Evolutionary conservation across 2,113 vertebrate species (phyloP), one percentile per base, ranked within the genome.

Genomic region (Casuarius casuarius): DNA sequence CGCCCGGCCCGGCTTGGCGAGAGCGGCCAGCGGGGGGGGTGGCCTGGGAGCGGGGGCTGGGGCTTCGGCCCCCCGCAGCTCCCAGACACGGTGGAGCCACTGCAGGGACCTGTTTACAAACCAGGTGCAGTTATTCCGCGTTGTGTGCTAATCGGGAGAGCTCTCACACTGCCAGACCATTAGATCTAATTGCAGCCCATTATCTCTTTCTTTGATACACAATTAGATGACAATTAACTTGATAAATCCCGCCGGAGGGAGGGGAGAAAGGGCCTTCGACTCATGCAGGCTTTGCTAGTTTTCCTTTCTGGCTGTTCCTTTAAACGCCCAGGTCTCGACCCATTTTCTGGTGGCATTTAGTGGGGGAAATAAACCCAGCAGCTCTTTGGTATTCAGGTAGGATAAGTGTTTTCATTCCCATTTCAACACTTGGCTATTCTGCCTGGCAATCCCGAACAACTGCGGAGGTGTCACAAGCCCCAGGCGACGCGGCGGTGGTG

Each of bases 131-230:
- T 67, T 85, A 90, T 87, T 74, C 54, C 63, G 90, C 33, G 89
- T 89, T 96, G 89, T 85, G 83, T 86, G 95, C 88, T 96, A 96
- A 97, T 96, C 94, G 62, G 77, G 89, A 68, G 72, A 81, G 89
- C 95, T 96, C 83, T 96, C 78, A 68, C 94, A 23, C 90, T 72
- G 71, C 84, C 89, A 84, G 94, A 93, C 95, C 89, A 97, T 98
- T 98, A 97, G 74, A 52, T 72, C 83, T 97, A 97, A 98, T 97
- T 97, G 97, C 90, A 79, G 77, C 51, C 93, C 96, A 98, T 98
- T 97, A 98, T 97, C 97, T 94, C 90, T 96, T 90, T 86, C 97
- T 98, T 97, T 97, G 97, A 97, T 97, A 97, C 71, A 78, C 96
- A 97, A 97, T 98, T 98, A 97, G 93, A 96, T 87, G 87, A 35